Evolutionary conservation across 2,888 invertebrate species (phyloP).

Genomic region (Lithodes maja): DNA sequence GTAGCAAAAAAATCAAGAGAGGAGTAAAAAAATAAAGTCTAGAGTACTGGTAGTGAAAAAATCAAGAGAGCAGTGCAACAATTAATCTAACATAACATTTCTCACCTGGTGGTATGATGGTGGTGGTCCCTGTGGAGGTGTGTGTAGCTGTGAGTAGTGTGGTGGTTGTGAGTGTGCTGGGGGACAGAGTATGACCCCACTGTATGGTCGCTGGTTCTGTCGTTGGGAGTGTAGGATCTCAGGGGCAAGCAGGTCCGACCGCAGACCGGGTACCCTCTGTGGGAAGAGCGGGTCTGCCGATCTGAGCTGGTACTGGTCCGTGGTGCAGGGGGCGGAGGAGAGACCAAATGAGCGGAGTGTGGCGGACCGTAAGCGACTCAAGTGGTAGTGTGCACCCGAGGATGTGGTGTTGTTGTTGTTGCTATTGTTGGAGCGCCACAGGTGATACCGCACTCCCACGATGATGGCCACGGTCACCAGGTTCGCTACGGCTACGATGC

Average conservation of each 20-base stretch:
- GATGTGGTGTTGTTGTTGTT: constrained; percentile 7
- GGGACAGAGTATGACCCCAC: constrained; percentile 58
- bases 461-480: constrained; percentile 61
- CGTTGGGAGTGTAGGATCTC: constrained; percentile 53
- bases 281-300: constrained; percentile 46
- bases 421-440: constrained; percentile 55
- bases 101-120: constrained; percentile 58
- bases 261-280: constrained; percentile 53
- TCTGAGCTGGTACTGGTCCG: constrained; percentile 65
- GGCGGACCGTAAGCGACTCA: constrained; percentile 47
- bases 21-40: too few species aligned
- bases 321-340: constrained; percentile 46
- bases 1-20: too few species aligned
- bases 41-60: not conserved
- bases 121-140: constrained; percentile 43
- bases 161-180: constrained; percentile 54
- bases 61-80: not conserved
- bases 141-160: constrained; percentile 45
- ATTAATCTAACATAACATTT: not conserved
- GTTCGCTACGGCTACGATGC: constrained; percentile 61
- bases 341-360: constrained; percentile 62
- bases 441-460: constrained; percentile 56
- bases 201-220: constrained; percentile 47
- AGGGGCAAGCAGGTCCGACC: constrained; percentile 57
- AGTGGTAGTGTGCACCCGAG: constrained; percentile 52